Evolutionary conservation across 2,113 vertebrate species (phyloP).

Genomic region (Carassius carassius): DNA sequence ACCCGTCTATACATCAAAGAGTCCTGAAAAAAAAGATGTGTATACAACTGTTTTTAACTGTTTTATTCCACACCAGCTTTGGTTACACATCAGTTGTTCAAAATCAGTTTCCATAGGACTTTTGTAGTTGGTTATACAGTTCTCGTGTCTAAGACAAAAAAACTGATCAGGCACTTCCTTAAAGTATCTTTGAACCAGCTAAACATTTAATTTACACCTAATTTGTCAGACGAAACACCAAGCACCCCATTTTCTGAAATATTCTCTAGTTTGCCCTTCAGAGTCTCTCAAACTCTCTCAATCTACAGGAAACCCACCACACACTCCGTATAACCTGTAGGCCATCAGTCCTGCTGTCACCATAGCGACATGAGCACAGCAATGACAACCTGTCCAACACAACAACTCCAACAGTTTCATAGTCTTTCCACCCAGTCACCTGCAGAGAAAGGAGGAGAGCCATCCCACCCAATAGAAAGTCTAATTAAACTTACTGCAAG

Average conservation of each 20-base stretch:
- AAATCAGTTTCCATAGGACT: no score
- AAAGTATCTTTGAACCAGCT: neutral
- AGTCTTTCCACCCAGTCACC: constrained; percentile 26
- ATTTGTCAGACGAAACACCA: neutral
- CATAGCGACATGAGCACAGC: constrained; percentile 32
- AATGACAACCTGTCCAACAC: constrained; percentile 30
- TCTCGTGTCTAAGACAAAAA: no score
- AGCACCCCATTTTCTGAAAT: neutral
- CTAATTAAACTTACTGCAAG: constrained; percentile 27
- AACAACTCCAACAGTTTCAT: constrained; percentile 28
- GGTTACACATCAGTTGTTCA: no score
- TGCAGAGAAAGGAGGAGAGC: constrained; percentile 41
- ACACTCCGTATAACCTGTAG: constrained; percentile 23
- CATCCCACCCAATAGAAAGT: constrained; percentile 23
- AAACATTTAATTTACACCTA: neutral
- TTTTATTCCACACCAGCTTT: no score
- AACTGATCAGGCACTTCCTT: neutral
- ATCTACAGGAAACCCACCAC: neutral
- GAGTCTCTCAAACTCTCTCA: neutral
- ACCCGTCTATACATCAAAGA: no score
- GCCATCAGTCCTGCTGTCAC: constrained; percentile 42
- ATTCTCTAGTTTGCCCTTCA: neutral
- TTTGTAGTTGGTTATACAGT: no score
- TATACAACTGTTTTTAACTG: no score
- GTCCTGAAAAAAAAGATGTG: no score